Percentiles rank a stretch among this genome's conserved stretches.
Evolutionary conservation across 2,797 vertebrate species (phyloP).

Genomic region (Gallirallus australis): DNA sequence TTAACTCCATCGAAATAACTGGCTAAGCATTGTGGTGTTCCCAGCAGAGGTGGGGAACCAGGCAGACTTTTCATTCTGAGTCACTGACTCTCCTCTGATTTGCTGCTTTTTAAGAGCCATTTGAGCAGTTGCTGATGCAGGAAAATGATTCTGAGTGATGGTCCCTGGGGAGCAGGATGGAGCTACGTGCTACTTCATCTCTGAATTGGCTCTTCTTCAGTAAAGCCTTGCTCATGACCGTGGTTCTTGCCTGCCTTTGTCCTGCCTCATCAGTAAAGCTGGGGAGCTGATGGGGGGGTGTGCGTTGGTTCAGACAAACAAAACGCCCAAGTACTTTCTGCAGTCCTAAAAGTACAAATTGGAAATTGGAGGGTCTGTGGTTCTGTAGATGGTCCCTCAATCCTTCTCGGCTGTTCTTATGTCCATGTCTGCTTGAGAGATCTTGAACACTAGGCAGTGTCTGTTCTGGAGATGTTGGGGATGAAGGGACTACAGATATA

Average conservation of each 20-base stretch:
- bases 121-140: slow-evolving; percentile 40
- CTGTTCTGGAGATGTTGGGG: background rate
- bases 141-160: background rate
- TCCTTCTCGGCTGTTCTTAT: background rate
- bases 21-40: background rate
- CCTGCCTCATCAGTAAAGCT: background rate
- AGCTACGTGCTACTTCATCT: background rate
- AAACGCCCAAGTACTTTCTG: background rate
- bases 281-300: background rate
- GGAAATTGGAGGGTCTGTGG: background rate
- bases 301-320: background rate
- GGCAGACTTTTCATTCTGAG: slow-evolving; percentile 19
- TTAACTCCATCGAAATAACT: background rate
- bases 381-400: background rate
- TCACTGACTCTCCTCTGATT: slow-evolving; percentile 35
- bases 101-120: background rate
- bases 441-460: background rate
- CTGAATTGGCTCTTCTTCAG: background rate
- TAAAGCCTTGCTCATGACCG: background rate
- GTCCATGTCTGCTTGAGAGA: background rate
- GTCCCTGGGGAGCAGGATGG: background rate
- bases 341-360: background rate
- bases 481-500: background rate
- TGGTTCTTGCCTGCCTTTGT: background rate
- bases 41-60: background rate